Conservation (phyloP, 53 echinoderm and acorn worm genomes). For the Stichopus horrens region DNA sequence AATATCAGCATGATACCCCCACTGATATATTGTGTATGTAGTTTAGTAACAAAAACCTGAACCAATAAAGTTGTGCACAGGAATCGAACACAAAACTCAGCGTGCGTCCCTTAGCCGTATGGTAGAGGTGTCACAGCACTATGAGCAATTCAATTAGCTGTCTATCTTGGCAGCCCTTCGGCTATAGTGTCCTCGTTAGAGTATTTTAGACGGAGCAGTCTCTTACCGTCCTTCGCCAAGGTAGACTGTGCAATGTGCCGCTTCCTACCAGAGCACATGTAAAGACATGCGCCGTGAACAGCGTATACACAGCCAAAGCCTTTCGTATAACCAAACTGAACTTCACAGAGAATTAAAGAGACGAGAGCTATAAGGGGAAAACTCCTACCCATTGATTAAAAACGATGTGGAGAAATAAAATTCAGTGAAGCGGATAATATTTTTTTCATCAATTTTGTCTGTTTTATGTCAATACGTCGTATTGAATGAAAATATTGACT, state of each 20-base stretch:
- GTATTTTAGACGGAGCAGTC: neutral
- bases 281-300: neutral
- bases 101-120: slow-evolving; percentile 22
- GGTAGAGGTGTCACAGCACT: slow-evolving; percentile 41
- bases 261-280: neutral
- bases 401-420: slow-evolving; percentile 20
- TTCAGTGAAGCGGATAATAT: slow-evolving; percentile 30
- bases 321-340: slow-evolving; percentile 15
- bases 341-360: neutral
- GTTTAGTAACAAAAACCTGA: neutral
- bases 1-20: no score
- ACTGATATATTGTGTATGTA: no score
- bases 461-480: slow-evolving; percentile 36
- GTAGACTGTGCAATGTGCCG: neutral
- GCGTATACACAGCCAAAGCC: neutral
- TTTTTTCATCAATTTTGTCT: slow-evolving; percentile 31
- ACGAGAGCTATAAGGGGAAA: neutral
- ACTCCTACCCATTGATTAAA: slow-evolving; percentile 22
- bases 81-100: slow-evolving; percentile 25
- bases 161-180: slow-evolving; percentile 39
- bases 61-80: slow-evolving; percentile 4
- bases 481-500: slow-evolving; percentile 43
- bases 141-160: slow-evolving; percentile 42
- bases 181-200: slow-evolving; percentile 32
- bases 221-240: slow-evolving; percentile 3